Evolutionary conservation across 2,113 vertebrate species (phyloP).

Genomic region (Thymallus thymallus): DNA sequence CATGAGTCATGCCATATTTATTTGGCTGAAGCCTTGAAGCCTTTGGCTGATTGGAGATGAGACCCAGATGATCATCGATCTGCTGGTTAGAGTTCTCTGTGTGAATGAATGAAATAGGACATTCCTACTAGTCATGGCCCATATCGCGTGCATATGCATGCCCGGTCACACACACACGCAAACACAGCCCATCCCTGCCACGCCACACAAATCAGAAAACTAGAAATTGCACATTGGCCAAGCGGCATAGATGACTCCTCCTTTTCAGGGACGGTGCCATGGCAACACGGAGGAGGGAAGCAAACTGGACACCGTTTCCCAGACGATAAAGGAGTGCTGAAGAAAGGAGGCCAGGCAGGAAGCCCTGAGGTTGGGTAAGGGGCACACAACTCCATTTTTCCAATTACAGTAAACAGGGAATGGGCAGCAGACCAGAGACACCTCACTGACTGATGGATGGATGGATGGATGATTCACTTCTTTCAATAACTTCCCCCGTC

Average conservation of each 20-base stretch:
- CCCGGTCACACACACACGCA: not conserved
- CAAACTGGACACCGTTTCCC: slow-evolving; percentile 52
- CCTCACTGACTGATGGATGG: slow-evolving; percentile 14
- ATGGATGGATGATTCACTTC: not conserved
- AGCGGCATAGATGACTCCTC: slow-evolving; percentile 63
- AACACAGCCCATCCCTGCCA: not conserved
- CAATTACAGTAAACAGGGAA: slow-evolving; percentile 43
- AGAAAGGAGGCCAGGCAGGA: slow-evolving; percentile 48
- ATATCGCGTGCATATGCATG: not conserved
- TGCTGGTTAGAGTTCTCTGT: slow-evolving; percentile 1
- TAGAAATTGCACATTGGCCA: slow-evolving; percentile 34
- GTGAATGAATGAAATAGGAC: slow-evolving; percentile 4
- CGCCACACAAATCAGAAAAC: not conserved
- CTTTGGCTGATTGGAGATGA: not conserved
- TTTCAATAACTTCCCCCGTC: not conserved
- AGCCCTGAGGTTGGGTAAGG: slow-evolving; percentile 25
- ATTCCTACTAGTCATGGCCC: slow-evolving; percentile 27
- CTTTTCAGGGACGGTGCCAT: slow-evolving; percentile 64
- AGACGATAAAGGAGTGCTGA: slow-evolving; percentile 45
- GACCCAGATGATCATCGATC: not conserved
- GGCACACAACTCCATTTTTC: slow-evolving; percentile 43
- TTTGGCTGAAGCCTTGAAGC: slow-evolving; percentile 5
- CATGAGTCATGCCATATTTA: not conserved
- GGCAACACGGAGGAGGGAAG: slow-evolving; percentile 69
- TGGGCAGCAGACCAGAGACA: slow-evolving; percentile 10